Base-by-base conservation (phyloP, 1,140 invertebrate species). In the Diorhabda sublineata region DNA sequence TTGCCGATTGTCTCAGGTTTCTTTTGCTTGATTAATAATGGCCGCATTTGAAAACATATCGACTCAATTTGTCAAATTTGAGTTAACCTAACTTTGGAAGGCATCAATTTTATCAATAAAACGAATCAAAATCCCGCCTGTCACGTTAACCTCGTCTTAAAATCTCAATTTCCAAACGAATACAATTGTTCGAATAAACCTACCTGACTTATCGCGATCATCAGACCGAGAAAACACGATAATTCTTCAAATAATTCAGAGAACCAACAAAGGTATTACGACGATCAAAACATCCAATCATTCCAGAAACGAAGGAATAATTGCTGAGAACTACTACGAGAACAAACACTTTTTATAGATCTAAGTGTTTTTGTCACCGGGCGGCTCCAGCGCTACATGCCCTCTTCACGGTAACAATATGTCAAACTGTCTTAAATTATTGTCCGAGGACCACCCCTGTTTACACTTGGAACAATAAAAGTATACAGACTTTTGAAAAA, bases 291-390 rank as follows among this genome's bases (percentile, higher is more conserved):
- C 47, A 52, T 52, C 47, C 47, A 52, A 52, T 8, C 47, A 52
- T 52, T n/a, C 47, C 47, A 52, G 47, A 52, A 52, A 52, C 47
- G 47, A 52, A 52, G n/a, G 47, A 52, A 52, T 52, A 52, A 52
- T 52, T 52, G 47, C 47, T n/a, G 6, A 52, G n/a, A 52, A 52
- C 47, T 52, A n/a, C 47, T 52, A 52, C 47, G 47, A 52, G 47
- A 52, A 52, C 47, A 52, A 52, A 52, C n/a, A 52, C 47, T 52
- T 52, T 52, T 52, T 52, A 52, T 52, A 52, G 47, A 8, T 52
- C 47, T 52, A 52, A 52, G 47, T 52, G 47, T 52, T 52, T 52
- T 52, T 52, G 47, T 52, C 47, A 52, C 47, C 47, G 4, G 47
- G 47, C 47, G n/a, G 6, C 47, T 52, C n/a, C 47, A 52, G 6